Evolutionary conservation across 1,140 invertebrate genomes (phyloP).

Genomic region (Delia radicum): DNA sequence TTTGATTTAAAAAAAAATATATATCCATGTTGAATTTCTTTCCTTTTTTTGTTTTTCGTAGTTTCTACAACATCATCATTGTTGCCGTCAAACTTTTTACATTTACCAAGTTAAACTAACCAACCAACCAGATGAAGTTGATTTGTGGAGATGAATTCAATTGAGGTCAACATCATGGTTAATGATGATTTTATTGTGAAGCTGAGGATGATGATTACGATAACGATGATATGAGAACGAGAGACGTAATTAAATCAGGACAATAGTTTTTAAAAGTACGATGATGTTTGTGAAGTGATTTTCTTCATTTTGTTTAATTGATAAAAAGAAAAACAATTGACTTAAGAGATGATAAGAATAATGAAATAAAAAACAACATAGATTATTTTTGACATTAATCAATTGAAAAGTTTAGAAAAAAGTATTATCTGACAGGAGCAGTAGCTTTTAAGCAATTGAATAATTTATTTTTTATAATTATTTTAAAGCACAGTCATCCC

Average conservation of each 20-base stretch:
- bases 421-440: not conserved
- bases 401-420: not conserved
- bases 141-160: constrained; percentile 23
- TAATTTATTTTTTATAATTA: too few species aligned
- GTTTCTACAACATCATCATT: constrained; percentile 4
- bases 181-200: not conserved
- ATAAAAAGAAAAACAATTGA: not conserved
- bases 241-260: constrained; percentile 13
- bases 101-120: constrained; percentile 3
- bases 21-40: too few species aligned
- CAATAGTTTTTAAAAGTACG: constrained; percentile 12
- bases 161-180: constrained; percentile 18
- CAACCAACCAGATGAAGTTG: constrained; percentile 16
- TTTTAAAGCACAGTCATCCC: too few species aligned
- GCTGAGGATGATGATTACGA: not conserved
- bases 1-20: constrained; percentile 17
- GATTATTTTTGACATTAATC: not conserved
- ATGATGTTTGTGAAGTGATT: constrained; percentile 11
- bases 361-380: not conserved
- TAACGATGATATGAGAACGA: constrained; percentile 3
- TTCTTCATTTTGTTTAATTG: constrained; percentile 8
- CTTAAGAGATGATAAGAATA: not conserved
- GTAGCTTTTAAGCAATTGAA: not conserved
- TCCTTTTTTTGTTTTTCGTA: too few species aligned
- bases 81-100: constrained; percentile 5